Conservation (phyloP, 2,888 invertebrate species). For the Mycalesis mineus region DNA sequence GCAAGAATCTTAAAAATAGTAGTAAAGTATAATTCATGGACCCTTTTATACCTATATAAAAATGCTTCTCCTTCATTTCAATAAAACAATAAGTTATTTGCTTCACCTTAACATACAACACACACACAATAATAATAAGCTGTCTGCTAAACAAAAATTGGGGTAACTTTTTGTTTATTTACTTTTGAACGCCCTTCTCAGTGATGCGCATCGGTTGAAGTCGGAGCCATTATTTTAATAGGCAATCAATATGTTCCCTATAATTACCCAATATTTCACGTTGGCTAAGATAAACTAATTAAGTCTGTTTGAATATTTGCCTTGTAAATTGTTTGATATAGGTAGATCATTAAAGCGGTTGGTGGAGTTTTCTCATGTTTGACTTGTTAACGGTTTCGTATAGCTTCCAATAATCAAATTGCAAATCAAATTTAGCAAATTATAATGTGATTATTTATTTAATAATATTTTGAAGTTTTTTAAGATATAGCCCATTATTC, state of each 20-base stretch:
- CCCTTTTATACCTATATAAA: no score
- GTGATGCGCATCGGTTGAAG: slow-evolving; percentile 59
- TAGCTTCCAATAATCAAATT: slow-evolving; percentile 14
- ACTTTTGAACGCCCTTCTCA: slow-evolving; percentile 50
- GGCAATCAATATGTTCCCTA: slow-evolving; percentile 66
- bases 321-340: slow-evolving; percentile 67
- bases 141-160: slow-evolving; percentile 56
- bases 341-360: slow-evolving; percentile 59
- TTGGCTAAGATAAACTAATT: slow-evolving; percentile 59
- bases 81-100: neutral
- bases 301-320: slow-evolving; percentile 71
- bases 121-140: slow-evolving; percentile 41
- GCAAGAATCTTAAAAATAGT: no score
- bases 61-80: no score
- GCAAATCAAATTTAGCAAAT: no score
- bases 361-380: slow-evolving; percentile 39
- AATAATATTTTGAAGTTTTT: no score
- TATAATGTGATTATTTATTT: no score
- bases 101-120: no score
- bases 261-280: slow-evolving; percentile 61
- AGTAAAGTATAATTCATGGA: no score
- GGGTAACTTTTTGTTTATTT: slow-evolving; percentile 34
- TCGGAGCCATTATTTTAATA: slow-evolving; percentile 67
- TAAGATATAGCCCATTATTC: no score
- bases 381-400: slow-evolving; percentile 13